Evolutionary conservation across 1,140 invertebrate genomes (phyloP).

Genomic region (Sycobia sp.): DNA sequence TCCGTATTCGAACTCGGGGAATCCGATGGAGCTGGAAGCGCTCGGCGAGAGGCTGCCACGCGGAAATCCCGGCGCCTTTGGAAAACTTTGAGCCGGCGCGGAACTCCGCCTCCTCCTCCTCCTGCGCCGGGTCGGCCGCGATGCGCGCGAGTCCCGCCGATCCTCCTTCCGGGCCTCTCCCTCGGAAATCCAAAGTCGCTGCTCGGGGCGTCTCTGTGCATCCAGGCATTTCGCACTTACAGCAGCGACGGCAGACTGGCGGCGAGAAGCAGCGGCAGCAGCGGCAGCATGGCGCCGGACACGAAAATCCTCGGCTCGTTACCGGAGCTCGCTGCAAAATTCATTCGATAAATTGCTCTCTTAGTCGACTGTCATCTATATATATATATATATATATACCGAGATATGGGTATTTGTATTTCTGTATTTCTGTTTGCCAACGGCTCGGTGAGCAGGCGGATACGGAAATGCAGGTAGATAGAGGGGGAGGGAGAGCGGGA

Average conservation of each 20-base stretch:
- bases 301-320: conserved; percentile 13
- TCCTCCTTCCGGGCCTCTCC: neutral
- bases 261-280: no score
- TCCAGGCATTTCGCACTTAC: conserved; percentile 32
- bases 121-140: no score
- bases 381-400: no score
- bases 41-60: no score
- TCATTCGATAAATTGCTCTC: neutral
- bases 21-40: no score
- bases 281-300: conserved; percentile 32
- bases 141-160: no score
- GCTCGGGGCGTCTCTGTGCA: neutral
- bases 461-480: neutral
- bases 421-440: neutral
- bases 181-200: neutral
- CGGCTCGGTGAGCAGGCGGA: neutral
- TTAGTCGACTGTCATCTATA: no score
- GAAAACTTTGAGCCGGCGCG: no score
- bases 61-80: no score
- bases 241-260: conserved; percentile 34
- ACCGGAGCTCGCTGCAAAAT: conserved; percentile 39
- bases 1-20: neutral
- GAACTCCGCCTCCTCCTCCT: no score
- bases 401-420: no score
- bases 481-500: no score